Evolutionary conservation across 2,113 vertebrate genomes (phyloP).

Genomic region (Nothoprocta perdicaria): DNA sequence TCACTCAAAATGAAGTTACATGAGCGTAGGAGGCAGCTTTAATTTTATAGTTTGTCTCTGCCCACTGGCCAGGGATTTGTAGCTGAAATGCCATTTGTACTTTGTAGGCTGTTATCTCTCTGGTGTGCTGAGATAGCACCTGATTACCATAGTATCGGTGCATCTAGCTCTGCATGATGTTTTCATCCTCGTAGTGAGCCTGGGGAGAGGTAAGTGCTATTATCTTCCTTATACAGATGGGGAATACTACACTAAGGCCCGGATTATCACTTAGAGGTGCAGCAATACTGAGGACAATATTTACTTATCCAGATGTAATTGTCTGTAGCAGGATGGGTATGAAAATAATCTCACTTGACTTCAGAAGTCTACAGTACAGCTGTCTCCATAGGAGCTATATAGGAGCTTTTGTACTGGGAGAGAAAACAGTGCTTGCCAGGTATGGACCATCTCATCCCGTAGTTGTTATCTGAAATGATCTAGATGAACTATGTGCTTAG

Average conservation of each 20-base stretch:
- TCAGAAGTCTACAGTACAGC: rapidly evolving
- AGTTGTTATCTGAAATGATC: background rate
- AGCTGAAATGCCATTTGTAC: background rate
- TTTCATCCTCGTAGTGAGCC: background rate
- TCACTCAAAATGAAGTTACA: rapidly evolving
- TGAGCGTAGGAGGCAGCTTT: background rate
- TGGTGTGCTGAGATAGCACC: background rate
- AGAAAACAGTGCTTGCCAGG: background rate
- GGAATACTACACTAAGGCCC: rapidly evolving
- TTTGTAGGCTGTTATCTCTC: background rate
- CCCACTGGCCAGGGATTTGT: background rate
- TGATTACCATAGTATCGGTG: background rate
- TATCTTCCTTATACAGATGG: background rate
- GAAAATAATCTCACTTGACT: background rate
- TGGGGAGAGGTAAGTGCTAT: background rate
- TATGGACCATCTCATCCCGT: background rate
- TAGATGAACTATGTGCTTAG: rapidly evolving
- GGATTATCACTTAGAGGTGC: background rate
- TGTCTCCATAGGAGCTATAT: background rate
- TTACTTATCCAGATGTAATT: background rate
- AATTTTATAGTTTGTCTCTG: background rate
- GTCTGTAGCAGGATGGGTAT: background rate
- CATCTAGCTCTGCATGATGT: background rate
- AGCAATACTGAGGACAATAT: background rate
- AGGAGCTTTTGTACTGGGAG: background rate